These are phyloP conservation scores for Dendrolimus houi DNA, from an alignment of 2,888 invertebrate genomes.

Conservation along the genomic window DNA sequence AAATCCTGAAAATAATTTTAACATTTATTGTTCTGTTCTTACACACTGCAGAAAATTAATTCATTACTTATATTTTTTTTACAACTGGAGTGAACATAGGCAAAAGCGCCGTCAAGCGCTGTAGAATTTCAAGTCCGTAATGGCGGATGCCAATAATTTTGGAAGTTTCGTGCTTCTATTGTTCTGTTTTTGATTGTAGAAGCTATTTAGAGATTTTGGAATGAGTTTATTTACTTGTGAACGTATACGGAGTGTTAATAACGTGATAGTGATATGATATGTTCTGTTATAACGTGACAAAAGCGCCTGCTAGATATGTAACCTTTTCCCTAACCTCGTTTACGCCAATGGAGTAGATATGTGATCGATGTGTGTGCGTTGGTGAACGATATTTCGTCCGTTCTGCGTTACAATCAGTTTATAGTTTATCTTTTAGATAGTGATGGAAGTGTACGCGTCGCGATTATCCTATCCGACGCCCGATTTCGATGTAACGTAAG, in stretches of 20 bases:
- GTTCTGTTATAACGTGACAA: slow-evolving; percentile 68
- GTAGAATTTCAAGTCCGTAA: slow-evolving; percentile 71
- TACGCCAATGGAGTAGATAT: slow-evolving; percentile 85
- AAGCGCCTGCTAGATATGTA: slow-evolving; percentile 79
- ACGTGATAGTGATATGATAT: slow-evolving; percentile 70
- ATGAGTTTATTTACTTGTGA: slow-evolving; percentile 58
- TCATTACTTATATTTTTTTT: slow-evolving; percentile 42
- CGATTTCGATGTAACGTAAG: slow-evolving; percentile 76
- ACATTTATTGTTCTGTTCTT: slow-evolving; percentile 3
- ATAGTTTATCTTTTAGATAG: slow-evolving; percentile 60
- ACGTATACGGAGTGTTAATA: slow-evolving; percentile 49
- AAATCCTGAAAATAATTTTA: slow-evolving; percentile 13
- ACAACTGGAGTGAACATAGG: slow-evolving; percentile 70
- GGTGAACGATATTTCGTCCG: slow-evolving; percentile 79
- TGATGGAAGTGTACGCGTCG: slow-evolving; percentile 76
- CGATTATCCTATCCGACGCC: slow-evolving; percentile 73
- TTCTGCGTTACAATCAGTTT: slow-evolving; percentile 65
- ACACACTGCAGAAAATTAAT: slow-evolving; percentile 9
- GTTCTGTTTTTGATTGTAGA: slow-evolving; percentile 63
- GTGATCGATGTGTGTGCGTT: slow-evolving; percentile 84
- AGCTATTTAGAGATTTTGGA: slow-evolving; percentile 42
- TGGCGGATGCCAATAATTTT: slow-evolving; percentile 76
- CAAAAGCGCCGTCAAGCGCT: slow-evolving; percentile 71
- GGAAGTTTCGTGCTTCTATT: slow-evolving; percentile 74
- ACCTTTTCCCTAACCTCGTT: slow-evolving; percentile 87